A percentile compares a stretch with the other conserved stretches of the same genome.
Evolutionary conservation across 2,888 invertebrate species (phyloP).

Genomic region (Cordilura impudica): DNA sequence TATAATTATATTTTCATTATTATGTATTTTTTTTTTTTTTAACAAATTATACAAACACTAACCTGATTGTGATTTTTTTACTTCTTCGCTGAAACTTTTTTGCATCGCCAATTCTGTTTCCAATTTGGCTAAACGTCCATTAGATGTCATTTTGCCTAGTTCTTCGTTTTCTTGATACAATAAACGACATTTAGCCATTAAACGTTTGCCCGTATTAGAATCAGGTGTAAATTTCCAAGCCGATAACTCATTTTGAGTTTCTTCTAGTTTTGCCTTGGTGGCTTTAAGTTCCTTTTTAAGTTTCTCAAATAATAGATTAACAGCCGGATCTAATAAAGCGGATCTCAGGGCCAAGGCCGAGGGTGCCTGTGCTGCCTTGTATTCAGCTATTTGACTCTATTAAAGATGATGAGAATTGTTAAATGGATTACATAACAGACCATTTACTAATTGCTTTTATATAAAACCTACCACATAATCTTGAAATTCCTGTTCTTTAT

Average conservation of each 20-base stretch:
- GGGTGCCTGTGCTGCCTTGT: conserved; percentile 93
- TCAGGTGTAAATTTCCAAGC: conserved; percentile 99
- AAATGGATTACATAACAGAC: background rate
- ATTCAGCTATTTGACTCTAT: conserved; percentile 94
- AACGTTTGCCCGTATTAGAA: conserved; percentile 97
- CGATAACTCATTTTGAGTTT: conserved; percentile 97
- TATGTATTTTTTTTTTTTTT: background rate
- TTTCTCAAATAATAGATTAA: conserved; percentile 94
- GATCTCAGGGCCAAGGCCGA: conserved; percentile 86
- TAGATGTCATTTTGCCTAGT: conserved; percentile 95
- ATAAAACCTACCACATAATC: conserved; percentile 90
- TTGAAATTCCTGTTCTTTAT: conserved; percentile 98
- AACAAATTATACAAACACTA: conserved; percentile 64
- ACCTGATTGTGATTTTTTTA: conserved; percentile 97
- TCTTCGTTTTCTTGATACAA: conserved; percentile 98
- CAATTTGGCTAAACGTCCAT: conserved; percentile 95
- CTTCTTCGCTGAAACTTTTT: conserved; percentile 96
- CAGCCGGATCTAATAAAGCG: conserved; percentile 95
- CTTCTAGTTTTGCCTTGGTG: conserved; percentile 93
- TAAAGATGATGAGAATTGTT: background rate
- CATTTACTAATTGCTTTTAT: too few relatives aligned
- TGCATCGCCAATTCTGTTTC: conserved; percentile 97
- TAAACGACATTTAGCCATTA: conserved; percentile 97
- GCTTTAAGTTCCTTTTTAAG: conserved; percentile 93
- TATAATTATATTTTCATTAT: background rate